A percentile compares a stretch with the other conserved stretches of the same genome.
phyloP scores from a whole-genome alignment of 2,113 vertebrate species.

The Urocitellus parryii region DNA sequence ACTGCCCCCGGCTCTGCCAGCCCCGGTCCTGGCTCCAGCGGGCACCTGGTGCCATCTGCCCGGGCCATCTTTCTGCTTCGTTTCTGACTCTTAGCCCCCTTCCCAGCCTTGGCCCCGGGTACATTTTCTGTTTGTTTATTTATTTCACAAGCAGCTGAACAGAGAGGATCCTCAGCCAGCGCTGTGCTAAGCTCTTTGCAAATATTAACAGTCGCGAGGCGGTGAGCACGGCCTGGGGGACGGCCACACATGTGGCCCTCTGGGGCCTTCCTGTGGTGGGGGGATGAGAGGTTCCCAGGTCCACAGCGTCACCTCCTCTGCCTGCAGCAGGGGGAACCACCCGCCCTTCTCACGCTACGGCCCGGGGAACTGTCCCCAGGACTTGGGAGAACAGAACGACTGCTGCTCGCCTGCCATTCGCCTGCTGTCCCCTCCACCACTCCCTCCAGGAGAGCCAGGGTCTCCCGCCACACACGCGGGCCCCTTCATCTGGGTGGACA shows the following conservation, averaged over 20 bases:
- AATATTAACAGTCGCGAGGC: background rate
- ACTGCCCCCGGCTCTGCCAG: background rate
- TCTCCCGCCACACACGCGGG: too few species aligned
- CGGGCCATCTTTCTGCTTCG: too few species aligned
- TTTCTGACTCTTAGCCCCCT: background rate
- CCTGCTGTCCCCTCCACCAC: accelerated
- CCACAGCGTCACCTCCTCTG: too few species aligned
- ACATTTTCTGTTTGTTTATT: background rate
- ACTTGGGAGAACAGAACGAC: background rate
- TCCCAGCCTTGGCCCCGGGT: background rate
- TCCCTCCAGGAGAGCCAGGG: accelerated
- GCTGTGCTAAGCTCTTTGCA: background rate
- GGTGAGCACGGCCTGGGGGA: background rate
- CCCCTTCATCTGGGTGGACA: too few species aligned
- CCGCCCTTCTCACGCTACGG: too few species aligned
- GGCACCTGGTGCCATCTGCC: too few species aligned
- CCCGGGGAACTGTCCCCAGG: too few species aligned
- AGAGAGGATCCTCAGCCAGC: background rate
- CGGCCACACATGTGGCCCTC: background rate
- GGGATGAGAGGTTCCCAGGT: background rate
- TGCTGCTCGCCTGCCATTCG: too few species aligned
- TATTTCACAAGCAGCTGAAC: background rate
- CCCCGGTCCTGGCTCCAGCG: background rate
- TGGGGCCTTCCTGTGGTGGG: background rate
- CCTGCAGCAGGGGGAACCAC: too few species aligned